A percentile compares a stretch with the other conserved stretches of the same genome.
phyloP scores from a whole-genome alignment of 1,140 invertebrate species.

The Panagrolaimus sp. region DNA sequence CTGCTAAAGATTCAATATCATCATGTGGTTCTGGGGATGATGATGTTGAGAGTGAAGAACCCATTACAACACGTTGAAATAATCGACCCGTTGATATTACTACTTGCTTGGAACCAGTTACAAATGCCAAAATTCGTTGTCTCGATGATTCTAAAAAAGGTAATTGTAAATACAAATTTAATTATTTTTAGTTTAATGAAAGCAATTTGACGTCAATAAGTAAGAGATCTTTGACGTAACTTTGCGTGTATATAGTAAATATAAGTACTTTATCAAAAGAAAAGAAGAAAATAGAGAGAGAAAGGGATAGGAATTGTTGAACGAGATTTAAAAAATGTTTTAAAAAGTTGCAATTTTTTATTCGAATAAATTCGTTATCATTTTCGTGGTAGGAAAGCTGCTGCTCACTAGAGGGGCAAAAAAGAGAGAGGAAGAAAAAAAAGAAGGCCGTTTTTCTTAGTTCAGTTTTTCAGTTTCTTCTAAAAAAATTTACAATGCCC shows the following conservation, averaged over 20 bases:
- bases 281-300: no score
- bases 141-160: conserved; percentile 22
- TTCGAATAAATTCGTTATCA: no score
- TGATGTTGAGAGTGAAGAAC: no score
- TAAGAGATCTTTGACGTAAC: background rate
- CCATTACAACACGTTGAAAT: conserved; percentile 36
- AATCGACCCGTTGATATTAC: conserved; percentile 28
- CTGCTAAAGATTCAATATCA: conserved; percentile 24
- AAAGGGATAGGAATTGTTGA: no score
- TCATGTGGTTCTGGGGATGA: conserved; percentile 38
- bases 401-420: background rate
- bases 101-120: conserved; percentile 28
- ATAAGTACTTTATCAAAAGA: no score
- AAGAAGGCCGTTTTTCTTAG: no score
- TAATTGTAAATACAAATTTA: no score
- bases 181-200: background rate
- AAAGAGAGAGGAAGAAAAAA: background rate
- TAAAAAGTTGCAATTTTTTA: no score
- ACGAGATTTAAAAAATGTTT: background rate
- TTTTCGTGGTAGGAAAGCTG: background rate
- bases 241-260: background rate
- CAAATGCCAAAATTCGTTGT: conserved; percentile 24
- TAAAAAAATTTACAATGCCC: no score
- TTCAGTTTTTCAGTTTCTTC: no score
- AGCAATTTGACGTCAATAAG: background rate